These are phyloP conservation scores for Hydropsyche betteni DNA, from an alignment of 2,888 invertebrate genomes.

Conservation along the genomic window DNA sequence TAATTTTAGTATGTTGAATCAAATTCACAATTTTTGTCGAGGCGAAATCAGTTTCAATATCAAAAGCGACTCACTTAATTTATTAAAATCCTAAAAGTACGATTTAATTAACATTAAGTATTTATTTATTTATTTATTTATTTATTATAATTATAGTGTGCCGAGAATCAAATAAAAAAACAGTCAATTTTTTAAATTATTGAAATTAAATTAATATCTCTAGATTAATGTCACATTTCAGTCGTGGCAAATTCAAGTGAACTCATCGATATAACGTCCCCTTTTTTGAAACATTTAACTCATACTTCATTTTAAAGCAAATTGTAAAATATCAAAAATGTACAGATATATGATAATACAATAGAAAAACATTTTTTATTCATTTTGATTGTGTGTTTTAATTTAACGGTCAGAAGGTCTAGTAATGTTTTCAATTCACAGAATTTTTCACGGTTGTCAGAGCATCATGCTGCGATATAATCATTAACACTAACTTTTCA, in stretches of 20 bases:
- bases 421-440: not conserved
- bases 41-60: constrained; percentile 30
- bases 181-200: constrained; percentile 47
- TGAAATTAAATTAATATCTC: constrained; percentile 67
- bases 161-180: constrained; percentile 63
- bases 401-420: constrained; percentile 35
- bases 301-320: constrained; percentile 2
- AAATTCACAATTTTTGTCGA: not conserved
- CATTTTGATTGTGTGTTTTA: constrained; percentile 38
- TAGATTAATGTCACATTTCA: constrained; percentile 68
- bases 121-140: constrained; percentile 69
- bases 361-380: constrained; percentile 35
- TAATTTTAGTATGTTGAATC: not conserved
- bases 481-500: not conserved
- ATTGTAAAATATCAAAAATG: constrained; percentile 29
- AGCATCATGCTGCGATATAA: constrained; percentile 14
- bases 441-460: constrained; percentile 26
- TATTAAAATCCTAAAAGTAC: constrained; percentile 18
- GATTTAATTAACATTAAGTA: constrained; percentile 58
- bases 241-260: constrained; percentile 61
- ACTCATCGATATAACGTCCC: not conserved
- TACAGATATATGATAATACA: constrained; percentile 34
- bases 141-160: constrained; percentile 70
- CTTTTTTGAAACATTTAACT: not conserved
- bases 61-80: constrained; percentile 15